Evolutionary conservation across 2,797 vertebrate species (phyloP).

Genomic region (Malacoraja senta): DNA sequence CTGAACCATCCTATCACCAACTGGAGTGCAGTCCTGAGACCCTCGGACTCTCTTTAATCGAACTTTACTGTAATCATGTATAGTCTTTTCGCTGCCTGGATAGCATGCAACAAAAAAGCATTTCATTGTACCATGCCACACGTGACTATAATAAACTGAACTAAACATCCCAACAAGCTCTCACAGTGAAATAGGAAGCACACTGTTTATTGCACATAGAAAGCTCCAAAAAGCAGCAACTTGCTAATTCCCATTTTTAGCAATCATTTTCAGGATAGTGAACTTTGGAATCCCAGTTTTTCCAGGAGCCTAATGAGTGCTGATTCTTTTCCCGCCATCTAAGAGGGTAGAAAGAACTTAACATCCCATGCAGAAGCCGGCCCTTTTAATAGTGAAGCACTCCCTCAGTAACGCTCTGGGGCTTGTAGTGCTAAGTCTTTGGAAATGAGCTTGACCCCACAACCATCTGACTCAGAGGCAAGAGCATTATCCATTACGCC

Average conservation of each 20-base stretch:
- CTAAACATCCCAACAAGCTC: too few relatives aligned
- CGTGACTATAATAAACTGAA: too few relatives aligned
- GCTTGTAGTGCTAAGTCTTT: not conserved
- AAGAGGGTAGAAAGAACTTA: not conserved
- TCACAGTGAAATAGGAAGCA: not conserved
- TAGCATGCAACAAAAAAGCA: too few relatives aligned
- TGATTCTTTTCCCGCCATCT: not conserved
- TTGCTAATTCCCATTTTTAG: not conserved
- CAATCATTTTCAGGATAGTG: not conserved
- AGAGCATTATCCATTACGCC: not conserved
- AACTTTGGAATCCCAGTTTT: too few relatives aligned
- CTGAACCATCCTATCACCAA: too few relatives aligned
- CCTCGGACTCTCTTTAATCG: too few relatives aligned
- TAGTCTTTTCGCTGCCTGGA: too few relatives aligned
- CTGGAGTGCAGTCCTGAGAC: too few relatives aligned
- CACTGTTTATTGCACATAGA: not conserved
- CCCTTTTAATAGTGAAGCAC: not conserved
- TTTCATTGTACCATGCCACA: too few relatives aligned
- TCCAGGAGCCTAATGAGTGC: too few relatives aligned
- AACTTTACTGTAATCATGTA: too few relatives aligned
- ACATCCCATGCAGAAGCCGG: not conserved
- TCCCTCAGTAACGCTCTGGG: not conserved
- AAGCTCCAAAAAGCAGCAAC: not conserved
- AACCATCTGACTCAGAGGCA: not conserved
- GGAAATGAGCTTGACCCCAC: not conserved